phyloP scores from a whole-genome alignment of 1,140 invertebrate species.

The Helicoverpa zea region DNA sequence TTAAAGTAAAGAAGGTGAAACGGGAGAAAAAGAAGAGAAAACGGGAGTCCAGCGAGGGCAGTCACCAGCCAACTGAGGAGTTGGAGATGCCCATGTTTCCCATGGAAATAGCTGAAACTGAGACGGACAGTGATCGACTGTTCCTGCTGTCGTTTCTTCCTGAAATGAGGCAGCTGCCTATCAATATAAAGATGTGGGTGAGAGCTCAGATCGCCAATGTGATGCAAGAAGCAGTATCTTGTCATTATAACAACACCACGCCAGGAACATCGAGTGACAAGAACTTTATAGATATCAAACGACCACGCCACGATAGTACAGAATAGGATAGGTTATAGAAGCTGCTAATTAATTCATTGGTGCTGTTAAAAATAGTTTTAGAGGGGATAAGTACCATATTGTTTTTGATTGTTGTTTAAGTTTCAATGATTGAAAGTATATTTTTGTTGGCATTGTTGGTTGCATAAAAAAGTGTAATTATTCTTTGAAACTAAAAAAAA shows the following conservation, averaged over 20 bases:
- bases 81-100: constrained; percentile 71
- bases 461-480: no score
- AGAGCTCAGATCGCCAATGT: constrained; percentile 77
- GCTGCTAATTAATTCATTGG: constrained; percentile 12
- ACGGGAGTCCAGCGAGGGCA: constrained; percentile 56
- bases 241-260: constrained; percentile 68
- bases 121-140: constrained; percentile 72
- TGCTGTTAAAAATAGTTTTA: constrained; percentile 1
- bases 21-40: constrained; percentile 58
- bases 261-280: constrained; percentile 50
- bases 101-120: constrained; percentile 61
- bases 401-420: constrained; percentile 1
- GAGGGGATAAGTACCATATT: no score
- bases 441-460: background rate
- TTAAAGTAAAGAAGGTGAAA: constrained; percentile 59
- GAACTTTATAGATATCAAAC: constrained; percentile 58
- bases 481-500: no score
- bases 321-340: constrained; percentile 7
- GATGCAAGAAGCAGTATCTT: constrained; percentile 78
- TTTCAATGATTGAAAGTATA: constrained; percentile 1
- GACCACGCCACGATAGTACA: constrained; percentile 53
- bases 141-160: constrained; percentile 79
- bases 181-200: constrained; percentile 82
- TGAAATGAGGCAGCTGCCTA: constrained; percentile 77
- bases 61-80: constrained; percentile 61